Evolutionary conservation across 1,140 invertebrate genomes (phyloP).

Genomic region (Drosophila orosa): DNA sequence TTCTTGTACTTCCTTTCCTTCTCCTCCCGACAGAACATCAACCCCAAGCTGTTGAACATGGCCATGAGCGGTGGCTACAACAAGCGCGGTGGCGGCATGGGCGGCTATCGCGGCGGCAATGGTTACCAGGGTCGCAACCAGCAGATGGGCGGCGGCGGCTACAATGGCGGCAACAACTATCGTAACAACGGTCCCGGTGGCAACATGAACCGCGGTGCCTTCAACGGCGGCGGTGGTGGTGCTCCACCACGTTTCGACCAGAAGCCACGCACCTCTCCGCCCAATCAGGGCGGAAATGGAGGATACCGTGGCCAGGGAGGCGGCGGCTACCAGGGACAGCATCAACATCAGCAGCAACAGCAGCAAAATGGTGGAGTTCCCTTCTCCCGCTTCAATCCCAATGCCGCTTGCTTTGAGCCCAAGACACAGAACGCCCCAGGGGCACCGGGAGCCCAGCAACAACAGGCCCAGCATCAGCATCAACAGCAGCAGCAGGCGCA

Average conservation of each 20-base stretch:
- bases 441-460: constrained; percentile 15
- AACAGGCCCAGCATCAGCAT: constrained; percentile 6
- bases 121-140: constrained; percentile 72
- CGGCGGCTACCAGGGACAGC: constrained; percentile 54
- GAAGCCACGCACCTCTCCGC: constrained; percentile 65
- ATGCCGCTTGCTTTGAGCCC: constrained; percentile 73
- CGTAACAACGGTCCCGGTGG: constrained; percentile 50
- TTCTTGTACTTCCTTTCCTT: not conserved
- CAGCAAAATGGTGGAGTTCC: constrained; percentile 57
- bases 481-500: constrained; percentile 50
- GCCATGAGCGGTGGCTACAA: constrained; percentile 84
- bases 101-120: constrained; percentile 58
- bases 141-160: constrained; percentile 62
- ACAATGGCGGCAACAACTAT: constrained; percentile 58
- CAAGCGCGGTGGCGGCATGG: constrained; percentile 65
- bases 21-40: constrained; percentile 85
- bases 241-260: constrained; percentile 64
- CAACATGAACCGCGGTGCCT: constrained; percentile 57
- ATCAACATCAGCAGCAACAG: constrained; percentile 55
- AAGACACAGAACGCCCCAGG: constrained; percentile 53
- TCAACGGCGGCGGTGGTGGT: constrained; percentile 37
- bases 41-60: constrained; percentile 86
- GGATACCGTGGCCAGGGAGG: constrained; percentile 58
- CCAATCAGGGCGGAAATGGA: constrained; percentile 36
- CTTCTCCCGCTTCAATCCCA: constrained; percentile 71